Conservation (phyloP, 1,140 invertebrate genomes). For the Telenomus remus region DNA sequence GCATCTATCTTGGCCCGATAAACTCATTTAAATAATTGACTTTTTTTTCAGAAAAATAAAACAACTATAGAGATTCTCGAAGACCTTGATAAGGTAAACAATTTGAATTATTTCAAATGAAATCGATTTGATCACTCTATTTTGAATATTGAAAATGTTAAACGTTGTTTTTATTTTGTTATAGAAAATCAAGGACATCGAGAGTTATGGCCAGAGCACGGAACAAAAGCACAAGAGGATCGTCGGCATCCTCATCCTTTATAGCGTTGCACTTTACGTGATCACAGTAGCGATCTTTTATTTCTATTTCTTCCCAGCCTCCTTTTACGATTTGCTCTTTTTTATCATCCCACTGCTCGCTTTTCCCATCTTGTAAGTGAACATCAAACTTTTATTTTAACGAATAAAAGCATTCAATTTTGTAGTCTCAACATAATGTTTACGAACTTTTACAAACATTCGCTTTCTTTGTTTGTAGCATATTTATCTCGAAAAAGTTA, state of each 20-base stretch:
- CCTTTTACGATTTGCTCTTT: slow-evolving; percentile 81
- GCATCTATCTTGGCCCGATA: background rate
- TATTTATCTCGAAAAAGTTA: slow-evolving; percentile 85
- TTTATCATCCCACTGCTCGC: slow-evolving; percentile 84
- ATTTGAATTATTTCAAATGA: slow-evolving; percentile 11
- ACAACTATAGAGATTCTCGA: slow-evolving; percentile 86
- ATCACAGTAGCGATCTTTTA: slow-evolving; percentile 85
- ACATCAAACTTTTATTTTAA: too few species aligned
- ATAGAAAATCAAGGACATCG: slow-evolving; percentile 86
- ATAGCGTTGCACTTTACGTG: slow-evolving; percentile 87
- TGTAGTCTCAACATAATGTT: background rate
- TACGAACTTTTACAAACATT: slow-evolving; percentile 5
- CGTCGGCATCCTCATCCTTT: slow-evolving; percentile 85
- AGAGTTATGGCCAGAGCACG: slow-evolving; percentile 86
- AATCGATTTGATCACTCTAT: background rate
- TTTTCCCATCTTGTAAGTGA: slow-evolving; percentile 87
- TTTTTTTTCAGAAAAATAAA: slow-evolving; percentile 85
- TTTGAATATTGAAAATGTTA: too few species aligned
- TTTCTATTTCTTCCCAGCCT: slow-evolving; percentile 84
- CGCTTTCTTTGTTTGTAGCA: slow-evolving; percentile 77
- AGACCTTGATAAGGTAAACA: slow-evolving; percentile 79
- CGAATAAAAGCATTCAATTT: slow-evolving; percentile 62
- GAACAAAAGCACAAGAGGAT: slow-evolving; percentile 87
- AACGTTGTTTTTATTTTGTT: background rate
- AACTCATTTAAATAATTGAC: slow-evolving; percentile 21